Evolutionary conservation across 2,113 vertebrate genomes (phyloP).

Genomic region (Dryoscopus gambensis): DNA sequence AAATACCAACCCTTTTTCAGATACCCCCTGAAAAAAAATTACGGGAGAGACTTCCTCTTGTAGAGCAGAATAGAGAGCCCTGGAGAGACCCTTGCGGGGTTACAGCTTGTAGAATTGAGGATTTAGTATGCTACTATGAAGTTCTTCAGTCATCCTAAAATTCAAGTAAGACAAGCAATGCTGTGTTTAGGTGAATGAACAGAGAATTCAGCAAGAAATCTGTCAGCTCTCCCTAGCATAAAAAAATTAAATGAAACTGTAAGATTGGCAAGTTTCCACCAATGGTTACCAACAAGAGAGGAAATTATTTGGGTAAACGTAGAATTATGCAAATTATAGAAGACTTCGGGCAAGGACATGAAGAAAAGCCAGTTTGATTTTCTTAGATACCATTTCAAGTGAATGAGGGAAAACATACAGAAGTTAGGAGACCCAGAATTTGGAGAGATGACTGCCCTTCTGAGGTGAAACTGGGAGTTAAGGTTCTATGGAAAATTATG

Average conservation of each 20-base stretch:
- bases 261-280: background rate
- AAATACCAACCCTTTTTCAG: background rate
- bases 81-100: background rate
- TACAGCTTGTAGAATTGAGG: background rate
- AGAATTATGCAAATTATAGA: background rate
- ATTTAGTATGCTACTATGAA: background rate
- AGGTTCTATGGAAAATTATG: background rate
- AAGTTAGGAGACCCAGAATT: background rate
- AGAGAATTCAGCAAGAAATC: constrained; percentile 15
- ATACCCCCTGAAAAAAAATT: background rate
- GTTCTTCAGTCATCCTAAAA: background rate
- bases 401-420: background rate
- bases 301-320: constrained; percentile 4
- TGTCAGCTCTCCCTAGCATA: background rate
- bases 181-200: background rate
- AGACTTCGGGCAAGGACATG: background rate
- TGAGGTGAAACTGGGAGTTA: background rate
- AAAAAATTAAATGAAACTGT: constrained; percentile 8
- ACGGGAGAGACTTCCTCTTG: background rate
- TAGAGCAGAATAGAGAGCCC: background rate
- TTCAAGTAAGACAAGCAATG: background rate
- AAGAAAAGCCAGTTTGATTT: background rate
- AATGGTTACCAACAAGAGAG: background rate
- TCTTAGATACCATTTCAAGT: background rate
- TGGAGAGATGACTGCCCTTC: background rate